Percentiles rank a stretch among this genome's conserved stretches.
These are phyloP conservation scores for Phoebastria nigripes DNA, from an alignment of 2,797 vertebrate genomes.

Conservation along the genomic window DNA sequence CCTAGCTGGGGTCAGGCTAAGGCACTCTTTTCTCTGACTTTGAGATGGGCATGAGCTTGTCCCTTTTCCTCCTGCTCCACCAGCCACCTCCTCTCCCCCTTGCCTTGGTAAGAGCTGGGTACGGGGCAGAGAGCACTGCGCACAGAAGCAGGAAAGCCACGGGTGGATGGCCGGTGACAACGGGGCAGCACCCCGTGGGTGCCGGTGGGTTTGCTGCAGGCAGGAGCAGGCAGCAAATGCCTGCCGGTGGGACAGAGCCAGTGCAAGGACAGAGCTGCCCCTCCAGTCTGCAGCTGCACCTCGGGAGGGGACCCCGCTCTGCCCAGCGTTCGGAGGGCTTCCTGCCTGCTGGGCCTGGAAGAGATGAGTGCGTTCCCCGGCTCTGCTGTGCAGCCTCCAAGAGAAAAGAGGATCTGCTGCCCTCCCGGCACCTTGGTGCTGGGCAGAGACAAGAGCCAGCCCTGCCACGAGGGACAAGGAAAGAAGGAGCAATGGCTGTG, in stretches of 20 bases:
- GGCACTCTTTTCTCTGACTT: not conserved
- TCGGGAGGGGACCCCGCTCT: not conserved
- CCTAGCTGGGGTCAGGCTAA: not conserved
- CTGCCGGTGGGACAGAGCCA: not conserved
- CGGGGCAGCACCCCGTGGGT: rapidly evolving
- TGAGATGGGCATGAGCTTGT: not conserved
- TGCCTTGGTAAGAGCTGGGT: not conserved
- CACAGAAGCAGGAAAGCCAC: not conserved
- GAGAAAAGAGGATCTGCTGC: not conserved
- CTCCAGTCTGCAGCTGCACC: not conserved
- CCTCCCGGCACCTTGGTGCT: not conserved
- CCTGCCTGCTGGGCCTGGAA: not conserved
- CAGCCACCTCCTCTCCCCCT: not conserved
- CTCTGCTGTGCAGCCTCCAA: not conserved
- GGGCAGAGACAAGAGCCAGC: not conserved
- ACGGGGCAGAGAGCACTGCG: not conserved
- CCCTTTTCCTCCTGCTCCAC: not conserved
- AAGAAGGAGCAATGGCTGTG: not conserved
- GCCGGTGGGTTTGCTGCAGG: not conserved
- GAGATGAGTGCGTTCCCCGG: not conserved
- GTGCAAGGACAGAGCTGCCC: not conserved
- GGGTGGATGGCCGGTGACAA: not conserved
- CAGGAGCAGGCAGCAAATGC: not conserved
- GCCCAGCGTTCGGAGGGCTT: not conserved
- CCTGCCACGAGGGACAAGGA: not conserved